Conservation (phyloP, 1,140 invertebrate genomes). For the Eriocheir sinensis region DNA sequence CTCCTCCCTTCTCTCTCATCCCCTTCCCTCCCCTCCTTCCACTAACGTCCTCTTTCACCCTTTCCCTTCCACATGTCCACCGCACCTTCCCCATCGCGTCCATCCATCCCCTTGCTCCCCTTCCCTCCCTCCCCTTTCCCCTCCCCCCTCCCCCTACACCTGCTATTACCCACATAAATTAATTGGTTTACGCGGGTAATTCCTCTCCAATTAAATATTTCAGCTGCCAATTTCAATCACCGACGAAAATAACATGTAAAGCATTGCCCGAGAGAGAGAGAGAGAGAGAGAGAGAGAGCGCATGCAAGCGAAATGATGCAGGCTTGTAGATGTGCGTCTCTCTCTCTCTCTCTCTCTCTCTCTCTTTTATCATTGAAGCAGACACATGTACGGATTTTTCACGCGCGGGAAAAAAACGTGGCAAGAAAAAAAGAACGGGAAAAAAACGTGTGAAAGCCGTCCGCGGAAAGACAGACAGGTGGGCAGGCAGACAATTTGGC, state of each 20-base stretch:
- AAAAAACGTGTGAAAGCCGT: background rate
- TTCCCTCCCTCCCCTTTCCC: background rate
- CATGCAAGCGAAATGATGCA: background rate
- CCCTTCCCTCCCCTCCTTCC: background rate
- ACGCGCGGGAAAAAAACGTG: background rate
- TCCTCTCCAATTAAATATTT: slow-evolving; percentile 63
- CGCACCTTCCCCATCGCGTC: background rate
- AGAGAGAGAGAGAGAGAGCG: slow-evolving; percentile 21
- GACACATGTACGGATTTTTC: background rate
- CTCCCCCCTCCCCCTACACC: background rate
- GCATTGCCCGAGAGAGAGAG: slow-evolving; percentile 14
- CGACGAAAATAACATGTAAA: slow-evolving; percentile 44
- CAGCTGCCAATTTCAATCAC: slow-evolving; percentile 54
- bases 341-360: no score
- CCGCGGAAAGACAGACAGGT: background rate
- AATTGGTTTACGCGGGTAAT: slow-evolving; percentile 41
- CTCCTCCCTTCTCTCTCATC: background rate
- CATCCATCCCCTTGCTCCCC: background rate
- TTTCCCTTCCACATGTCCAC: background rate
- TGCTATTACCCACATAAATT: slow-evolving; percentile 20
- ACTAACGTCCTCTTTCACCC: background rate
- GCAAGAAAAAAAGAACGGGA: background rate
- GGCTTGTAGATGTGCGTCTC: no score
- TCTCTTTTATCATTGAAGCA: background rate
- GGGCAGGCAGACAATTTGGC: background rate